Percentiles rank a stretch among this genome's conserved stretches.
Conservation (phyloP, 2,113 vertebrate genomes). For the Lagopus muta region DNA sequence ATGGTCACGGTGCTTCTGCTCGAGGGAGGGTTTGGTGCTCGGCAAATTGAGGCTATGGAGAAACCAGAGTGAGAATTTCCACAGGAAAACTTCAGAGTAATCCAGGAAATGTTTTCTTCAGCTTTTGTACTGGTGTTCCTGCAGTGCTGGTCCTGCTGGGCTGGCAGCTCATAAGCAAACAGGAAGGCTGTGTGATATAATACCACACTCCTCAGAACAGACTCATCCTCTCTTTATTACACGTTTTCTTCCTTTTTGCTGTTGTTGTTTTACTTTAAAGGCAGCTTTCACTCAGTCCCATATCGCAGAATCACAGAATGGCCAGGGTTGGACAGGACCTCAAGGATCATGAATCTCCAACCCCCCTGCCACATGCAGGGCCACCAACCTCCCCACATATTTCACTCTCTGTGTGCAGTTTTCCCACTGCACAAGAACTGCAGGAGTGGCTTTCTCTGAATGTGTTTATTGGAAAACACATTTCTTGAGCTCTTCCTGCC, state of each 20-base stretch:
- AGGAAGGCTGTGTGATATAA: background rate
- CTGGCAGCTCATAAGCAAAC: background rate
- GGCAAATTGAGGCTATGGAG: background rate
- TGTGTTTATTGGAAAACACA: background rate
- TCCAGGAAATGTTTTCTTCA: background rate
- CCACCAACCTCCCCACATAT: background rate
- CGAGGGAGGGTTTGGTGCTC: background rate
- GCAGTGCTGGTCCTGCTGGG: background rate
- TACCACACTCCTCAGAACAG: background rate
- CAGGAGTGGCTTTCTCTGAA: background rate
- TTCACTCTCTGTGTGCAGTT: background rate
- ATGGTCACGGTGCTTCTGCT: background rate
- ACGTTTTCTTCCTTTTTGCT: background rate
- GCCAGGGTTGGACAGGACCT: no score
- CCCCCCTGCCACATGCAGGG: no score
- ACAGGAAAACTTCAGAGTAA: background rate
- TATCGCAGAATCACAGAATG: no score
- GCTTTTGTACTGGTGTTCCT: background rate
- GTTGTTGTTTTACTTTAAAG: background rate
- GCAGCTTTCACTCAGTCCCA: background rate
- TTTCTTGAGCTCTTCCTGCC: background rate
- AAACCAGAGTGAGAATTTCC: background rate
- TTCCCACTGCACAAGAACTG: background rate
- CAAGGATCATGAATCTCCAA: no score
- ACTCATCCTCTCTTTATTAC: background rate